These are phyloP conservation scores for Myocastor coypus DNA, from an alignment of 2,113 vertebrate genomes.

Conservation along the genomic window DNA sequence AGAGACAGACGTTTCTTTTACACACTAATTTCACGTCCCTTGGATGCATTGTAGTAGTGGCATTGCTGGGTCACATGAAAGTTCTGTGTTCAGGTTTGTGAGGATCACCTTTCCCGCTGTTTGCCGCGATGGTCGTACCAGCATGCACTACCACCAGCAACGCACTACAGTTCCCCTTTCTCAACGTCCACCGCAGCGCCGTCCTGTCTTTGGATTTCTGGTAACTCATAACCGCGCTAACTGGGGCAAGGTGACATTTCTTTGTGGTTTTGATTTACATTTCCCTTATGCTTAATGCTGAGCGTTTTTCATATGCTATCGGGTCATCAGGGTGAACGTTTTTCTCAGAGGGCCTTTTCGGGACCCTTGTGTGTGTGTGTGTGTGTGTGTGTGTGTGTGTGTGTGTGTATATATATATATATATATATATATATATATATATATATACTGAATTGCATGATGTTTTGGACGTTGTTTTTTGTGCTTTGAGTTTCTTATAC, in stretches of 20 bases:
- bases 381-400: no score
- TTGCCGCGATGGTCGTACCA: background rate
- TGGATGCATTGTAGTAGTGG: background rate
- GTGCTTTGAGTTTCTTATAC: background rate
- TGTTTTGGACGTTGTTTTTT: background rate
- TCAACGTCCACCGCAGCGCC: no score
- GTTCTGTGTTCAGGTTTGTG: background rate
- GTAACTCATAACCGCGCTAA: background rate
- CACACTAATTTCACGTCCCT: background rate
- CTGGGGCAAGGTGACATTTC: background rate
- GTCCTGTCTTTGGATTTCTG: background rate
- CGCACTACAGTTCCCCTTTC: background rate
- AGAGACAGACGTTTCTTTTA: background rate
- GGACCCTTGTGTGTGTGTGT: background rate
- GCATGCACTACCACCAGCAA: no score
- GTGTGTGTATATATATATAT: no score
- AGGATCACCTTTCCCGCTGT: background rate
- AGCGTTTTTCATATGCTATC: background rate
- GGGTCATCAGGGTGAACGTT: background rate
- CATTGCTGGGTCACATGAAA: background rate
- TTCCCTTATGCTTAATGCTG: background rate
- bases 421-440: no score
- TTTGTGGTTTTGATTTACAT: background rate
- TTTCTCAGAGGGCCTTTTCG: background rate
- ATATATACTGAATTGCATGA: background rate